These are phyloP conservation scores for Chrysolina oricalcia DNA, from an alignment of 2,888 invertebrate species.

Conservation along the genomic window DNA sequence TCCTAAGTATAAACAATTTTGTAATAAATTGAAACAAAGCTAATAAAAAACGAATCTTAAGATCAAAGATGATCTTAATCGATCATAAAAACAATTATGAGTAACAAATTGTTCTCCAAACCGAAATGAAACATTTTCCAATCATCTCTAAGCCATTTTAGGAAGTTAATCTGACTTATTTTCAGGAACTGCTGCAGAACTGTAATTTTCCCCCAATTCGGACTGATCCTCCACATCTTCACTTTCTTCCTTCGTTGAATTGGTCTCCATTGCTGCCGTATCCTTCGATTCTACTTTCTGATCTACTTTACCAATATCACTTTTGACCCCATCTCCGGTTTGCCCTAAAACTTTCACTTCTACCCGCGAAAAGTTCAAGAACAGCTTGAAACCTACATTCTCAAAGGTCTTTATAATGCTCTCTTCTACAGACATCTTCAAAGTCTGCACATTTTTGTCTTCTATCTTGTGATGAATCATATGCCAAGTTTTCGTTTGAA, in stretches of 20 bases:
- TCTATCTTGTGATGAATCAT: neutral
- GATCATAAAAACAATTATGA: no score
- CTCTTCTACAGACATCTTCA: neutral
- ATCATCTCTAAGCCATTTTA: neutral
- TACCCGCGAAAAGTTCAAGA: neutral
- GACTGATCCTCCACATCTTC: neutral
- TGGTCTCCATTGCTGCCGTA: neutral
- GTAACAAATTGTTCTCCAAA: neutral
- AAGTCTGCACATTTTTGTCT: neutral
- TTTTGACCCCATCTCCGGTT: neutral
- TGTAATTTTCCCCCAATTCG: neutral
- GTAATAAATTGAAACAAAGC: no score
- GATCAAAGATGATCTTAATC: no score
- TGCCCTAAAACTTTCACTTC: neutral
- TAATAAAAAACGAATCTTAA: no score
- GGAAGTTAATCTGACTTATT: neutral
- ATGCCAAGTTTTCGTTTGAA: conserved; percentile 1
- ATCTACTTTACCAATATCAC: neutral
- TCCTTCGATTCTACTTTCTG: neutral
- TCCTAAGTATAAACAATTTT: no score
- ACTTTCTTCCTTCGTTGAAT: neutral
- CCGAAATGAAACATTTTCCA: neutral
- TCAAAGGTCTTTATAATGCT: neutral
- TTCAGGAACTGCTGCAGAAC: neutral
- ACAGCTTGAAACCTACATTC: neutral